Evolutionary conservation across 2,797 vertebrate species (phyloP).

Genomic region (Amphiprion clarkii): DNA sequence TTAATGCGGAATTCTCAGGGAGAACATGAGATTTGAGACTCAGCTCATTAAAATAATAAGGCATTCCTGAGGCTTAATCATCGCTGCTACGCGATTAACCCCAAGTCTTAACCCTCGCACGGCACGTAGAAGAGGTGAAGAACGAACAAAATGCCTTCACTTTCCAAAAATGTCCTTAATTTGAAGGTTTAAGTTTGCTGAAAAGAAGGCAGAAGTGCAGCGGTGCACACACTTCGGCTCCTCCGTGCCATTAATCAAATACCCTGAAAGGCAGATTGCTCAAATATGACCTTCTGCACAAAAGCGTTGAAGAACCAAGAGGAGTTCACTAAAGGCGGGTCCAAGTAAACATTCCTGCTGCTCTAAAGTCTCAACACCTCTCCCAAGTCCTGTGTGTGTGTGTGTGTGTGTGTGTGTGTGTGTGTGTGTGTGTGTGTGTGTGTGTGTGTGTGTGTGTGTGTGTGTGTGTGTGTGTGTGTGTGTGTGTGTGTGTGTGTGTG

Average conservation of each 20-base stretch:
- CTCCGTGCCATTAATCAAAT: conserved; percentile 46
- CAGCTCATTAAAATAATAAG: conserved; percentile 27
- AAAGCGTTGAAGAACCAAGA: conserved; percentile 63
- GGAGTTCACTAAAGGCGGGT: conserved; percentile 66
- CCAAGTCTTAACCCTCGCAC: conserved; percentile 4
- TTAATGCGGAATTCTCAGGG: conserved; percentile 24
- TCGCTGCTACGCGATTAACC: background rate
- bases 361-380: conserved; percentile 53
- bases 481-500: conserved; percentile 32
- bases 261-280: conserved; percentile 57
- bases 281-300: conserved; percentile 70
- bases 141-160: conserved; percentile 18
- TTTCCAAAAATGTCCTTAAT: conserved; percentile 17
- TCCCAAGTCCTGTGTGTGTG: conserved; percentile 10
- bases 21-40: conserved; percentile 24
- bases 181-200: conserved; percentile 17
- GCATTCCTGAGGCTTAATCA: background rate
- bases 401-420: conserved; percentile 23
- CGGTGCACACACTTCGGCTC: background rate
- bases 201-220: background rate
- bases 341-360: conserved; percentile 71
- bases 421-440: conserved; percentile 45
- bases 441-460: conserved; percentile 35
- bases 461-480: conserved; percentile 33
- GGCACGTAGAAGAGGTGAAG: background rate